Base-by-base conservation (phyloP, 2,888 invertebrate species). In the Drosophila sordidula region DNA sequence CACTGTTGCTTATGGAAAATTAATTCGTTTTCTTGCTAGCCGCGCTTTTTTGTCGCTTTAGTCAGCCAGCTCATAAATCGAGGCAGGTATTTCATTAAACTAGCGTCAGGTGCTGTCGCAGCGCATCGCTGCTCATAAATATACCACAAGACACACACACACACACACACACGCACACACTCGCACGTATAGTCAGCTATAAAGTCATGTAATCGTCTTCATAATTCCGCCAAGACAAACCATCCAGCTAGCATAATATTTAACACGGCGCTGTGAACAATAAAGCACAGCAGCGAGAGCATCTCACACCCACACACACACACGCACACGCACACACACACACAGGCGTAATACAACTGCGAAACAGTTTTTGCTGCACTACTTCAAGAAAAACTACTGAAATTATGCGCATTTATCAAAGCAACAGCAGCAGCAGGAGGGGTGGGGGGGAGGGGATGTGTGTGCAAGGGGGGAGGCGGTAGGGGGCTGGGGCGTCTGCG, bases 361-460 rank as follows among this genome's bases (percentile, higher is more conserved):
- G 38, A n/a, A 36, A 59, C 55, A 59, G 14, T 57, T 67, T 56
- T 52, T 59, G 54, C 65, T 63, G 73, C 50, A 67, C 63, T 74
- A 66, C 77, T 70, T 80, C 26, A 78, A 63, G 68, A 72, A 83
- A 80, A 89, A 88, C 70, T 88, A 80, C 84, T 81, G 87, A 84
- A 89, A 89, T 85, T 87, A 85, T 85, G 89, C 77, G 89, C 85
- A 85, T 85, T 85, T 85, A 87, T 85, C 85, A 84, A 82, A 79
- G 86, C 54, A 61, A 68, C 66, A 56, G 75, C 46, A 45, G 45
- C 50, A 11, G 16, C 16, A 9, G n/a, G n/a, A 18, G 29, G 29
- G 8, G 9, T 6, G 16, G 26, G 12, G 6, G 0, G 18, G 1
- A 25, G 8, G 41, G 39, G 51, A 2, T 1, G 14, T 11, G 9